Conservation (phyloP, 2,888 invertebrate genomes). For the Tubiluchus corallicola region DNA sequence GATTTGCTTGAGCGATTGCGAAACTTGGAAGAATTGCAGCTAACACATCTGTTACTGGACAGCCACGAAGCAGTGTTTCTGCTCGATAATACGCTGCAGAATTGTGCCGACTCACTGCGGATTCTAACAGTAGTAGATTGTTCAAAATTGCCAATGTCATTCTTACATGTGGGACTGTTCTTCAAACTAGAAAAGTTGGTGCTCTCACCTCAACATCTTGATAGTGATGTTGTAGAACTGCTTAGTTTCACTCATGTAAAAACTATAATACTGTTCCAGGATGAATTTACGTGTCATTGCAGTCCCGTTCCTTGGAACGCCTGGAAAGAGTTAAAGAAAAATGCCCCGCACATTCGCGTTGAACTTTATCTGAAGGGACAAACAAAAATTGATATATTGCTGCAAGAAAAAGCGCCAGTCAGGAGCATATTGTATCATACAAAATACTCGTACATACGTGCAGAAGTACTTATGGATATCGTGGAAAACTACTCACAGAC, state of each 20-base stretch:
- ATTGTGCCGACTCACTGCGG: slow-evolving; percentile 41
- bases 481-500: slow-evolving; percentile 43
- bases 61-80: slow-evolving; percentile 44
- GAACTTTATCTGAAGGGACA: slow-evolving; percentile 45
- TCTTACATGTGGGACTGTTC: slow-evolving; percentile 55
- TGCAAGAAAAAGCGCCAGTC: slow-evolving; percentile 51
- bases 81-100: slow-evolving; percentile 43
- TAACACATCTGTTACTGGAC: slow-evolving; percentile 51
- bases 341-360: slow-evolving; percentile 43
- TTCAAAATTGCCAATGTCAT: slow-evolving; percentile 45
- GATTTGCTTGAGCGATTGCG: slow-evolving; percentile 45
- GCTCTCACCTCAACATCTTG: slow-evolving; percentile 42
- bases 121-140: slow-evolving; percentile 50
- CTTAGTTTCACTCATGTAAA: slow-evolving; percentile 37
- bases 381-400: slow-evolving; percentile 30
- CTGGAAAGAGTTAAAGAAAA: slow-evolving; percentile 37
- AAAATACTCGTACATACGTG: slow-evolving; percentile 38
- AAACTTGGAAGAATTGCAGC: slow-evolving; percentile 41
- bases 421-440: slow-evolving; percentile 43
- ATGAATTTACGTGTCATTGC: slow-evolving; percentile 30
- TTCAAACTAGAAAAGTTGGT: slow-evolving; percentile 43
- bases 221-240: slow-evolving; percentile 47
- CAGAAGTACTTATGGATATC: slow-evolving; percentile 36
- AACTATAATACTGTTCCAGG: slow-evolving; percentile 34
- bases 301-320: slow-evolving; percentile 22